Evolutionary conservation across 2,888 invertebrate species (phyloP), one percentile per base, ranked within the genome.

Genomic region (Cacoxenus indagator): DNA sequence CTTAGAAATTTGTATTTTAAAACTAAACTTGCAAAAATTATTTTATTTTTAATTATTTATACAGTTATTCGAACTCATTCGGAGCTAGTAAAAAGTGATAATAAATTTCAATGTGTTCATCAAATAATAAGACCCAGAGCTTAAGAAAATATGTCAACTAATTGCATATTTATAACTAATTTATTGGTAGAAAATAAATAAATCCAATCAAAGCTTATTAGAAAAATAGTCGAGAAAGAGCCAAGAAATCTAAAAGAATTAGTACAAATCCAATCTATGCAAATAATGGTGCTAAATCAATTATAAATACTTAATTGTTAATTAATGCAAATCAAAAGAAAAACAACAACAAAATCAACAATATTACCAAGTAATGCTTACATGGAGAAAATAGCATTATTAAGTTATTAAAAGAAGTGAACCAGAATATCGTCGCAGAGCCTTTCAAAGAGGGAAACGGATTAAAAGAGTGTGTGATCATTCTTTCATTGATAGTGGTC

Each of bases 261-360:
- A 62, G 61, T 62, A 62, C 61, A 62, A 62, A 62, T 62, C 45
- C 61, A 62, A 57, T 24, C 45, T 62, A 43, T 74, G 76, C 72
- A 73, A 48, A 75, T 71, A 81, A 81, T 76, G 82, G 82, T 82
- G 80, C 82, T 81, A 82, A 81, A 81, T 81, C 80, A 81, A 81
- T 81, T 79, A 82, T 82, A 81, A 81, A 81, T 78, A 73, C 82
- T 81, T 81, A 81, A 78, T 66, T 73, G 73, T 76, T n/a, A 82
- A 81, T 81, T 81, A 81, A 81, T 81, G 81, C 82, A 82, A 81
- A 81, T 81, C 64, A 73, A 74, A 76, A 69, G 55, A 69, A 70
- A 71, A 75, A 69, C 70, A 73, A 72, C 65, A 67, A 54, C 57
- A 70, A 73, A 61, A 69, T 54, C 46, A 67, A 72, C 65, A 69